These are phyloP conservation scores for Sepiola atlantica DNA, from an alignment of 2,888 invertebrate species.

Conservation along the genomic window DNA sequence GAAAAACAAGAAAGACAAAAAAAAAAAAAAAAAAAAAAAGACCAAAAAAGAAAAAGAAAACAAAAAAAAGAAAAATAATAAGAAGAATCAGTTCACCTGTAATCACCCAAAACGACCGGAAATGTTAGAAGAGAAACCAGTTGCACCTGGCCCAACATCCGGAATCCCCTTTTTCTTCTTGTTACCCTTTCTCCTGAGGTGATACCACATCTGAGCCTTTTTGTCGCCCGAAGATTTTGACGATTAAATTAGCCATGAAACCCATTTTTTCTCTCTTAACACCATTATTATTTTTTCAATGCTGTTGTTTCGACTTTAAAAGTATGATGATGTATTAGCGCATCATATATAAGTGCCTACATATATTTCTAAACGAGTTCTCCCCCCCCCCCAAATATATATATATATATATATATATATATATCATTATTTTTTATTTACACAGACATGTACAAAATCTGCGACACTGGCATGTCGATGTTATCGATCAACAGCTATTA, in stretches of 20 bases:
- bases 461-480: too few species aligned
- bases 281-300: background rate
- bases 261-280: background rate
- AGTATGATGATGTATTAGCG: background rate
- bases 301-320: background rate
- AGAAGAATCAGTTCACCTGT: background rate
- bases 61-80: too few species aligned
- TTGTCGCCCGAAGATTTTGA: background rate
- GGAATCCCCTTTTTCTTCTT: background rate
- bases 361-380: too few species aligned
- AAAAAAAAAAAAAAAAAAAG: too few species aligned
- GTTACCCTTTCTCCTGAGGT: background rate
- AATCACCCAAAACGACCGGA: background rate
- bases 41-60: too few species aligned
- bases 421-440: too few species aligned
- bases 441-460: too few species aligned
- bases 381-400: too few species aligned
- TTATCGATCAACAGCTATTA: too few species aligned
- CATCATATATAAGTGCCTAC: too few species aligned
- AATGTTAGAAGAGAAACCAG: background rate
- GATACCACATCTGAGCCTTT: background rate
- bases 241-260: background rate
- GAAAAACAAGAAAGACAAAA: too few species aligned
- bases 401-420: too few species aligned
- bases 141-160: slow-evolving; percentile 21